Evolutionary conservation across 2,113 vertebrate species (phyloP).

Genomic region (Pseudorhombus dupliciocellatus): DNA sequence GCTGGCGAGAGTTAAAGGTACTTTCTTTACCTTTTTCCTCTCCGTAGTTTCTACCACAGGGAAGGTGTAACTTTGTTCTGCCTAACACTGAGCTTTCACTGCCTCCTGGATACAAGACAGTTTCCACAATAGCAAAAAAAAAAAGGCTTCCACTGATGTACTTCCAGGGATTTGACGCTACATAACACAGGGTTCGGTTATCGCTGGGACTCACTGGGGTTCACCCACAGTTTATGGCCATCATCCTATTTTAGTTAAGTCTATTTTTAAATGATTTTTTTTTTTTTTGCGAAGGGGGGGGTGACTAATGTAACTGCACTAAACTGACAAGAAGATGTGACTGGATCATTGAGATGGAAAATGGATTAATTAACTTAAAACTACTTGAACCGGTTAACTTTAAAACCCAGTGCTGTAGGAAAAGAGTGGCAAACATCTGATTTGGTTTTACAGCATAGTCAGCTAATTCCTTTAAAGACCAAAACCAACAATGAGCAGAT

Average conservation of each 20-base stretch:
- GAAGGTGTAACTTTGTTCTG: conserved; percentile 4
- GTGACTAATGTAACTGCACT: background rate
- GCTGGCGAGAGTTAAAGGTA: conserved; percentile 16
- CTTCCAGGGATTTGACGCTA: conserved; percentile 30
- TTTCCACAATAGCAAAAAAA: background rate
- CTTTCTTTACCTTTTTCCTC: conserved; percentile 22
- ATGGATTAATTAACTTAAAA: background rate
- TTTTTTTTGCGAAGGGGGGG: background rate
- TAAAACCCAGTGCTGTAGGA: conserved; percentile 2
- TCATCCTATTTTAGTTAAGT: background rate
- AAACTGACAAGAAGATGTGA: background rate
- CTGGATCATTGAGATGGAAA: background rate
- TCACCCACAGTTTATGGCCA: conserved; percentile 23
- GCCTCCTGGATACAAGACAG: conserved; percentile 11
- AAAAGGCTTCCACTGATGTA: background rate
- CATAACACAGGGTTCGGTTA: background rate
- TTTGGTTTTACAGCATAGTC: background rate
- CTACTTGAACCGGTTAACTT: background rate
- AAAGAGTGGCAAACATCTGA: background rate
- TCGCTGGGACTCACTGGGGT: background rate
- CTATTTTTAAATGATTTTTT: background rate
- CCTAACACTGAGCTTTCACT: conserved; percentile 6
- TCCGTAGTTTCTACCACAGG: conserved; percentile 15
- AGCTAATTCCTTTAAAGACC: conserved; percentile 35
- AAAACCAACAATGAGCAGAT: conserved; percentile 14